A percentile compares a stretch with the other conserved stretches of the same genome.
Conservation (phyloP, 2,888 invertebrate species). For the Eurois occulta region DNA sequence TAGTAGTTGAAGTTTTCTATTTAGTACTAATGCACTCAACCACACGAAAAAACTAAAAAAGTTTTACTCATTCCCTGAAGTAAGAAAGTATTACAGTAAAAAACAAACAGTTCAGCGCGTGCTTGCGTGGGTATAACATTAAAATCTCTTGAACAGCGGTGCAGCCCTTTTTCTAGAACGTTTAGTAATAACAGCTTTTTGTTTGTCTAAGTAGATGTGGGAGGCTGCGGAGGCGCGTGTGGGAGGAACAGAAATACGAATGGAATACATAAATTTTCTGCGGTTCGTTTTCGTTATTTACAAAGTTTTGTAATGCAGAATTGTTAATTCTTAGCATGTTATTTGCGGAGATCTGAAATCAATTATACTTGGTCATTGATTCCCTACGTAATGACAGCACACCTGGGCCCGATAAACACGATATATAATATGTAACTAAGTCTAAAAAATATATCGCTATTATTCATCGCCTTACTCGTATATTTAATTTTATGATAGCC, state of each 20-base stretch:
- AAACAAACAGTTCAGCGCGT: not conserved
- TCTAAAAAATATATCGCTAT: no score
- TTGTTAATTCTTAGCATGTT: not conserved
- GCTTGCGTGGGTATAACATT: not conserved
- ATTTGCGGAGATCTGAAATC: not conserved
- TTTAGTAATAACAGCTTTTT: conserved; percentile 14
- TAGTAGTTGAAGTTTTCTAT: no score
- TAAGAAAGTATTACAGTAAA: not conserved
- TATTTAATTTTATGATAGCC: no score
- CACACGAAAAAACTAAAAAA: no score
- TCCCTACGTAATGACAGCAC: not conserved
- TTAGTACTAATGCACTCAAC: no score
- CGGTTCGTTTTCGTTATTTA: not conserved
- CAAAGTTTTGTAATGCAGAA: not conserved
- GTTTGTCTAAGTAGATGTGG: conserved; percentile 29
- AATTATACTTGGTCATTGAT: not conserved
- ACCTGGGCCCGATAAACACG: not conserved
- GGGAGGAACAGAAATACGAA: not conserved
- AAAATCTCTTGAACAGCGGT: not conserved
- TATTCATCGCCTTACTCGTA: no score
- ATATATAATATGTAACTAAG: no score
- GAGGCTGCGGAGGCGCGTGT: conserved; percentile 27
- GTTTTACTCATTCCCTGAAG: not conserved
- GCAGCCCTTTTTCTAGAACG: not conserved
- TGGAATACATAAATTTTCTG: conserved; percentile 2